Conservation (phyloP, 2,113 vertebrate genomes). For the Cephalopholis sonnerati region DNA sequence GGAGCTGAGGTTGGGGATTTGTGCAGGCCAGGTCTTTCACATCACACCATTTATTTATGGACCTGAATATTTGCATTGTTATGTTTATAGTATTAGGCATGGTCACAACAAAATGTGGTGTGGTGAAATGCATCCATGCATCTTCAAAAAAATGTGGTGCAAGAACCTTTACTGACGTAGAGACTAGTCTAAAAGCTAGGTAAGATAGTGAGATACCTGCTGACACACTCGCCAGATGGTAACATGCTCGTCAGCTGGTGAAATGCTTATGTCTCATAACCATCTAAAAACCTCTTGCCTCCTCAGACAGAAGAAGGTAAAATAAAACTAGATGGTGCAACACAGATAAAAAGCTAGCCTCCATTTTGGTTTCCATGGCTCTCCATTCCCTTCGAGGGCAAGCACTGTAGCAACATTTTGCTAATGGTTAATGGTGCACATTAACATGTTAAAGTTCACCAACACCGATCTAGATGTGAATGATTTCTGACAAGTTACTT, state of each 20-base stretch:
- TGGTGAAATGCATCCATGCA: neutral
- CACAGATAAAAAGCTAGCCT: neutral
- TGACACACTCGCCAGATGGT: too few species aligned
- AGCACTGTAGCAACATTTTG: neutral
- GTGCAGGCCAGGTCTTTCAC: neutral
- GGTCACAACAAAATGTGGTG: neutral
- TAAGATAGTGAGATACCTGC: too few species aligned
- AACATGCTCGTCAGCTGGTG: too few species aligned
- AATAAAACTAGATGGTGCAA: neutral
- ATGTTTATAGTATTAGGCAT: neutral
- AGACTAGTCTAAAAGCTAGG: too few species aligned
- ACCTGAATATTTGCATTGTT: neutral
- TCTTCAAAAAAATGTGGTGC: too few species aligned
- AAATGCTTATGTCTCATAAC: too few species aligned
- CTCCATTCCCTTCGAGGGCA: neutral
- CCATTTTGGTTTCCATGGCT: neutral
- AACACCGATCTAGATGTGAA: too few species aligned
- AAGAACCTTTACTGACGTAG: too few species aligned
- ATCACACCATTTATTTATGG: neutral
- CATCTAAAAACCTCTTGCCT: too few species aligned
- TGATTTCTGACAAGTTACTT: too few species aligned
- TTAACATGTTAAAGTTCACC: too few species aligned
- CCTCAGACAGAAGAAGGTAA: too few species aligned
- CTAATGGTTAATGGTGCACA: neutral
- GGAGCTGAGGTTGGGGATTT: neutral